Percentiles rank a stretch among this genome's conserved stretches.
These are phyloP conservation scores for Dynastes maya DNA, from an alignment of 2,888 invertebrate species.

Conservation along the genomic window DNA sequence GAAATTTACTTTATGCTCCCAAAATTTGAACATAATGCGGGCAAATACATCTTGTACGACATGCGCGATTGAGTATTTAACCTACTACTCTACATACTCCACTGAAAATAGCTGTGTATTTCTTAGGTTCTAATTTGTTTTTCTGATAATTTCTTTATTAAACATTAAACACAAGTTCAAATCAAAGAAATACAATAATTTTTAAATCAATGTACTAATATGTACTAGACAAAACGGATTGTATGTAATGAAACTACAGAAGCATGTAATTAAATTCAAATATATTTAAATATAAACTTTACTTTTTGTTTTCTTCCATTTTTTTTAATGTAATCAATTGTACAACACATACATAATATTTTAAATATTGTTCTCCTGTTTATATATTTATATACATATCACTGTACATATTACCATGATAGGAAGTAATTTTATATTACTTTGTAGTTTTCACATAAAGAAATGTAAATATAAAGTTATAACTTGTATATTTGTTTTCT, in stretches of 20 bases:
- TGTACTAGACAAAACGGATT: not conserved
- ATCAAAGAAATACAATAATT: too few relatives aligned
- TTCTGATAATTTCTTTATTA: too few relatives aligned
- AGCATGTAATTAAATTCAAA: slow-evolving; percentile 36
- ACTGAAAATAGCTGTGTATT: too few relatives aligned
- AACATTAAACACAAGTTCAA: too few relatives aligned
- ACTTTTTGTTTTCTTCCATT: slow-evolving; percentile 31
- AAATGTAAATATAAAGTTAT: slow-evolving; percentile 52
- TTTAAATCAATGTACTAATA: too few relatives aligned
- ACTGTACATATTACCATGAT: slow-evolving; percentile 52
- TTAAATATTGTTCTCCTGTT: slow-evolving; percentile 31
- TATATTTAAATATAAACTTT: slow-evolving; percentile 46
- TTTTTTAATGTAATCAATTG: slow-evolving; percentile 35
- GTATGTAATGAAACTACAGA: slow-evolving; percentile 13
- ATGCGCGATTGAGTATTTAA: too few relatives aligned
- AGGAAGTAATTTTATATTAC: slow-evolving; percentile 45
- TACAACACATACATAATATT: slow-evolving; percentile 8
- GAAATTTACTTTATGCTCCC: too few relatives aligned
- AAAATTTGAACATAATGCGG: too few relatives aligned
- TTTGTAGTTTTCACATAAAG: slow-evolving; percentile 37
- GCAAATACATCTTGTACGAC: too few relatives aligned
- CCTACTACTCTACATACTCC: too few relatives aligned
- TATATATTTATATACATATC: slow-evolving; percentile 54
- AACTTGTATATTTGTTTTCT: slow-evolving; percentile 40
- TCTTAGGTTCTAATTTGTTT: too few relatives aligned